Base-by-base conservation (phyloP, 2,888 invertebrate genomes). In the Standfussiana lucernea region DNA sequence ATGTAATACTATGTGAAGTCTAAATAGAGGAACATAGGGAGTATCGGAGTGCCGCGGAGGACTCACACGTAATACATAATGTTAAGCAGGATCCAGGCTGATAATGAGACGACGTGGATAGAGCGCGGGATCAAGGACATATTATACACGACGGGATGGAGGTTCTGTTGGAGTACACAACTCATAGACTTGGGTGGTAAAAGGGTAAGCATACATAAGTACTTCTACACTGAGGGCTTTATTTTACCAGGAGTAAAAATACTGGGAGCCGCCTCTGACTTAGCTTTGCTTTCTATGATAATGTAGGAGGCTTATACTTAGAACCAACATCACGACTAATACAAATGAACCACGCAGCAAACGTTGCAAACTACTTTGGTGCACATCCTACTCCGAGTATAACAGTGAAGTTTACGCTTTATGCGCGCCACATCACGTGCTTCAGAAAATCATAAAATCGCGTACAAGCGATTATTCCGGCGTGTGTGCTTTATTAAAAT, bases 11-110 rank as follows among this genome's bases (percentile, higher is more conserved):
- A n/a, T 35, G 15, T n/a, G 15, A n/a, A 21, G 18, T 74, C 45
- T 53, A 62, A 47, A 59, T n/a, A 70, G 28, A 35, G 28, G n/a
- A 21, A 50, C 10, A 62, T n/a, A 24, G 24, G 7, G 32, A 13
- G 18, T 37, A 8, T 6, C 53, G 47, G 35, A 28, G 50, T 32
- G n/a, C 64, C 28, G 35, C 50, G 32, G 47, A 64, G 40, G 21
- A 13, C 47, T 35, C 18, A n/a, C 74, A 13, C 61, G 37, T 45
- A 32, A 67, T 67, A 67, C 53, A 47, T 68, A 64, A 64, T 56
- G 62, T 24, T 68, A 56, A 79, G 62, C 18, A 67, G 81, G 81
- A n/a, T 13, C 28, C 53, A 37, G 4, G 24, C 35, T 15, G 28
- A 21, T 73, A 50, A 80, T 66, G 65, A 21, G 59, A 50, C 50